phyloP scores from a whole-genome alignment of 2,797 vertebrate genomes.

The Acropternis orthonyx region DNA sequence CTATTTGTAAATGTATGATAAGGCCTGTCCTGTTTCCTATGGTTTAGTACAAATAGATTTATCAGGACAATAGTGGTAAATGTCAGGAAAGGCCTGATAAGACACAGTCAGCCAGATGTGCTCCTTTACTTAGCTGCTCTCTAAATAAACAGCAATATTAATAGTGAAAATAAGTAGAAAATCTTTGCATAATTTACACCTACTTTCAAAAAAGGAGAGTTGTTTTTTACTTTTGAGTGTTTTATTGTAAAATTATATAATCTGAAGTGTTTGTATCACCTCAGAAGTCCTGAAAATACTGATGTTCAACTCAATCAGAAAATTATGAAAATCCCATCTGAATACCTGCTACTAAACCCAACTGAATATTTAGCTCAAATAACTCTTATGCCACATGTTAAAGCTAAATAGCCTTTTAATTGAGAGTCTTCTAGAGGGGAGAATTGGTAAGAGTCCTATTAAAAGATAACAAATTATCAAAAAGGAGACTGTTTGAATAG shows the following conservation, averaged over 20 bases:
- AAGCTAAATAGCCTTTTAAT: neutral
- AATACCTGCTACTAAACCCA: neutral
- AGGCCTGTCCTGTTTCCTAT: neutral
- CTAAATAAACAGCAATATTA: neutral
- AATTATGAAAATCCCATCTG: neutral
- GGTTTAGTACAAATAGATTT: neutral
- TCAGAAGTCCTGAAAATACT: neutral
- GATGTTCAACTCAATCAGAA: neutral
- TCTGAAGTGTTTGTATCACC: neutral
- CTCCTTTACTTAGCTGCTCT: neutral
- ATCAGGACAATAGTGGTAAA: neutral
- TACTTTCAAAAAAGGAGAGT: neutral
- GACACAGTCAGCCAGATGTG: neutral
- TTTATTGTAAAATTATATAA: neutral
- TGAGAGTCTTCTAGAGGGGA: neutral
- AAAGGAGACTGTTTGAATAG: neutral
- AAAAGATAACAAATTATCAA: neutral
- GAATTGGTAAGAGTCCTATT: neutral
- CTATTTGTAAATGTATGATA: neutral
- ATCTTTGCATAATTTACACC: neutral
- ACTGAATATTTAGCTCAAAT: neutral
- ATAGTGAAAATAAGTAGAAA: neutral
- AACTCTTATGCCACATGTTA: neutral
- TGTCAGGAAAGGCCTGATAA: neutral
- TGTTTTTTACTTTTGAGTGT: neutral